phyloP scores from a whole-genome alignment of 2,113 vertebrate genomes.

The Rhea americana region DNA sequence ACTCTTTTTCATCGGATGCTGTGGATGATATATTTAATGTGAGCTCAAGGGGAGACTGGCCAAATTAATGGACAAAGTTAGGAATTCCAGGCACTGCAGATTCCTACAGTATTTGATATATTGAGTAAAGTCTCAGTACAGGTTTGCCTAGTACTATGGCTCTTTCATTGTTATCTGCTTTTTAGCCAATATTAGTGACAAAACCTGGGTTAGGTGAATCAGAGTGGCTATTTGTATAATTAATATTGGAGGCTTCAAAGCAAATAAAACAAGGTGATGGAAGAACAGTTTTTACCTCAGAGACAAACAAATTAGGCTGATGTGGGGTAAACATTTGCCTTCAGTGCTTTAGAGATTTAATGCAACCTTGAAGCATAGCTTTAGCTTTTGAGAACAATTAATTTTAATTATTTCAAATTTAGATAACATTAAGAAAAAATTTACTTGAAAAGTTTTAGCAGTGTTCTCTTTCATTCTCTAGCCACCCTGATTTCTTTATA shows the following conservation, averaged over 20 bases:
- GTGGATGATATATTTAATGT: background rate
- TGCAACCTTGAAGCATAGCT: background rate
- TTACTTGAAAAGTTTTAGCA: background rate
- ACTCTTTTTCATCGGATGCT: background rate
- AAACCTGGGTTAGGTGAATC: background rate
- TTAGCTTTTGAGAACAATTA: background rate
- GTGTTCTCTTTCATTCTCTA: background rate
- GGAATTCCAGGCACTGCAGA: background rate
- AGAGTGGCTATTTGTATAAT: background rate
- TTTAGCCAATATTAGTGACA: background rate
- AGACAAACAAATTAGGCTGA: background rate
- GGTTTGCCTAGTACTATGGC: fast-evolving
- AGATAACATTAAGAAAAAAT: background rate
- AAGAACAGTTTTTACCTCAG: background rate
- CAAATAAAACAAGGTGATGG: background rate
- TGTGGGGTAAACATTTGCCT: background rate
- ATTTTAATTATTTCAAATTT: background rate
- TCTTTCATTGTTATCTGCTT: background rate
- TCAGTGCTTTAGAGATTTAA: background rate
- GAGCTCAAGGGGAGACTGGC: background rate
- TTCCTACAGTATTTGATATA: background rate
- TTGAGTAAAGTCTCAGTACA: background rate
- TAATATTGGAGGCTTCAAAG: background rate
- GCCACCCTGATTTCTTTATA: background rate
- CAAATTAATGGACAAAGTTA: background rate